phyloP scores from a whole-genome alignment of 2,888 invertebrate species.

The Plebejus melissa region DNA sequence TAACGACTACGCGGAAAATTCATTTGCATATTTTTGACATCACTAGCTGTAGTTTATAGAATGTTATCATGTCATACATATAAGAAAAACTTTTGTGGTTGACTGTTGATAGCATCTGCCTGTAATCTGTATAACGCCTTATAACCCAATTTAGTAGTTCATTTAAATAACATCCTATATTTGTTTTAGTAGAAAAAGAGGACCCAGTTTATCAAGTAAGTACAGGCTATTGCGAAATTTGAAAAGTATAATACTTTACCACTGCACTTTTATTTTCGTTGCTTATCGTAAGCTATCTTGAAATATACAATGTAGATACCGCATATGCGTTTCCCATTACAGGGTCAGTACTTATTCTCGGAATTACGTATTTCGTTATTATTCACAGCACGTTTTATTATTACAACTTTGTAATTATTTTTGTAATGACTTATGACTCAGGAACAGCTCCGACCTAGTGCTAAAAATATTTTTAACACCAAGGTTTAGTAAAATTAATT shows the following conservation, averaged over 20 bases:
- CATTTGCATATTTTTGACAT: constrained; percentile 1
- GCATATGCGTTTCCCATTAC: background rate
- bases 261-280: constrained; percentile 6
- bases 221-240: background rate
- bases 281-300: background rate
- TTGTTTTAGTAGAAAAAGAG: background rate
- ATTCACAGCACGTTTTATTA: background rate
- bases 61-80: too few species aligned
- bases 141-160: too few species aligned
- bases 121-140: background rate
- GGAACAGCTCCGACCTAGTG: constrained; percentile 1
- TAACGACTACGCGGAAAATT: constrained; percentile 7
- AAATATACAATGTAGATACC: background rate
- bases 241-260: background rate
- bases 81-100: background rate
- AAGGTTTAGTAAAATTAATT: background rate
- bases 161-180: background rate
- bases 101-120: background rate
- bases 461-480: constrained; percentile 3
- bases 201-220: background rate
- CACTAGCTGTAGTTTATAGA: background rate
- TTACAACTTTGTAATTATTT: constrained; percentile 6
- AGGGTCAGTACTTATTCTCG: background rate
- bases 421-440: constrained; percentile 16
- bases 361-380: constrained; percentile 11